Evolutionary conservation across 2,797 vertebrate species (phyloP).

Genomic region (Labeo calbasu): DNA sequence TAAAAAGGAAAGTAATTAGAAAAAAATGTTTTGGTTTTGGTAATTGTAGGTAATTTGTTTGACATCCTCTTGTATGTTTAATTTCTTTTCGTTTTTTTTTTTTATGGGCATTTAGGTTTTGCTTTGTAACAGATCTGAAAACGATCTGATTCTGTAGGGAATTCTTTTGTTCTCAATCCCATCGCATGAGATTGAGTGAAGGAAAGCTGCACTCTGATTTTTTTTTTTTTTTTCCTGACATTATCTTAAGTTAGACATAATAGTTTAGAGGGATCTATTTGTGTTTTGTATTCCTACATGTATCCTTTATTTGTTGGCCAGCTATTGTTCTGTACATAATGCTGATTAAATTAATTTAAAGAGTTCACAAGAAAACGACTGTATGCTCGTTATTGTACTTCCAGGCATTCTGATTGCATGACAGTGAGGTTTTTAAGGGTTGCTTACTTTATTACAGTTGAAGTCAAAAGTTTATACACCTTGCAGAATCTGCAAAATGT

Average conservation of each 20-base stretch:
- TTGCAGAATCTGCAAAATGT: no score
- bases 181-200: slow-evolving; percentile 51
- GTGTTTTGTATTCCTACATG: slow-evolving; percentile 60
- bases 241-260: slow-evolving; percentile 48
- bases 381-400: not conserved
- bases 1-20: slow-evolving; percentile 66
- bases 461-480: no score
- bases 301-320: slow-evolving; percentile 70
- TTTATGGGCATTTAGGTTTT: slow-evolving; percentile 68
- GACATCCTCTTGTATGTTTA: slow-evolving; percentile 60
- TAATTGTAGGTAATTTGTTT: slow-evolving; percentile 68
- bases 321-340: slow-evolving; percentile 81
- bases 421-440: not conserved
- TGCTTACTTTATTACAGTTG: not conserved
- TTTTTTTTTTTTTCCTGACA: slow-evolving; percentile 39
- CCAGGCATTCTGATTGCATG: not conserved
- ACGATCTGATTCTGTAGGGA: slow-evolving; percentile 41
- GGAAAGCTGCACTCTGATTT: slow-evolving; percentile 46
- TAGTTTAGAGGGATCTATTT: slow-evolving; percentile 50
- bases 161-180: slow-evolving; percentile 45
- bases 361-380: slow-evolving; percentile 62
- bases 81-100: slow-evolving; percentile 35
- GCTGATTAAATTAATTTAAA: slow-evolving; percentile 87
- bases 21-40: slow-evolving; percentile 56
- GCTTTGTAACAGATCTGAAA: slow-evolving; percentile 53